Conservation (phyloP, 2,113 vertebrate genomes). For the Falcunculus frontatus region DNA sequence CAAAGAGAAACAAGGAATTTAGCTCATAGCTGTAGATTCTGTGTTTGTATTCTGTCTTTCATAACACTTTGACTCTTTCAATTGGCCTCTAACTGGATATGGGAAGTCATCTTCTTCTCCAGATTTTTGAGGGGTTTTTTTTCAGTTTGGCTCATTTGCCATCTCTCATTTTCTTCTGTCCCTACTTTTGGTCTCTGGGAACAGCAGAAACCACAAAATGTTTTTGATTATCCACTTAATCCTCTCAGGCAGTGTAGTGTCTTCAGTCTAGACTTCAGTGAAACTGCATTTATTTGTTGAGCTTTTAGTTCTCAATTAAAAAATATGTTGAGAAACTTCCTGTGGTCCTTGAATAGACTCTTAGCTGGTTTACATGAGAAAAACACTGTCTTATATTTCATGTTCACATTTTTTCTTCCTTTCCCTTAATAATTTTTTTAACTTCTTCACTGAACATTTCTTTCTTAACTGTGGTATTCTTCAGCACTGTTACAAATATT, state of each 20-base stretch:
- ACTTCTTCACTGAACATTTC: not conserved
- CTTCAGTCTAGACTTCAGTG: slow-evolving; percentile 33
- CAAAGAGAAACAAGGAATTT: not conserved
- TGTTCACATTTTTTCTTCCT: not conserved
- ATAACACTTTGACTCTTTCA: not conserved
- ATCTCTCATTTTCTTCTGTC: not conserved
- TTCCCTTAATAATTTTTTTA: not conserved
- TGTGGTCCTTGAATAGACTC: not conserved
- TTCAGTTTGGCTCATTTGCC: not conserved
- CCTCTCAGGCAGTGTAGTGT: not conserved
- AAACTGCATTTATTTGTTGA: slow-evolving; percentile 18
- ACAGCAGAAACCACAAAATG: slow-evolving; percentile 34
- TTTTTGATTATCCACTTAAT: slow-evolving; percentile 41
- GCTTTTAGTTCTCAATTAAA: not conserved
- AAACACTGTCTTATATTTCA: not conserved
- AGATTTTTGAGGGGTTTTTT: not conserved
- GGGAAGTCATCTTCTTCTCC: not conserved
- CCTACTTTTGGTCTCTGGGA: slow-evolving; percentile 18
- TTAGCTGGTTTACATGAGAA: not conserved
- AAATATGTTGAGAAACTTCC: not conserved
- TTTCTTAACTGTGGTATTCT: not conserved
- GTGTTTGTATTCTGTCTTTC: not conserved
- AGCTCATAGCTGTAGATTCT: not conserved
- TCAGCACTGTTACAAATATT: not conserved
- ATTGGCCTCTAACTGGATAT: not conserved